A percentile compares a stretch with the other conserved stretches of the same genome.
Conservation (phyloP, 2,888 invertebrate species). For the Hemistola chrysoprasaria region DNA sequence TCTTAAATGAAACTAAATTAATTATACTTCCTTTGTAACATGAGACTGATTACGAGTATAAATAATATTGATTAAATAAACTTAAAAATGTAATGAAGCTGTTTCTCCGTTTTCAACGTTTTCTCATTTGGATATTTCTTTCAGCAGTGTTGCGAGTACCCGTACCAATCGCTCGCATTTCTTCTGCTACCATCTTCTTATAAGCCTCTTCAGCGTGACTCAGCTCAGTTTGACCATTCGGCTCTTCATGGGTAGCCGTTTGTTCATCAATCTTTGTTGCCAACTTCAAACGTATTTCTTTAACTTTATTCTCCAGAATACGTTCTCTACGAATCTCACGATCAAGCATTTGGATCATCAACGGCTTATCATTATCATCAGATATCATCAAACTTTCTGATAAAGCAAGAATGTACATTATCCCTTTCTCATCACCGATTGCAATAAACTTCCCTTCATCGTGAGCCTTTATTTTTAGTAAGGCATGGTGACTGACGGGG, state of each 20-base stretch:
- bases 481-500: conserved; percentile 75
- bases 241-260: conserved; percentile 23
- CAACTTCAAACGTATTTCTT: conserved; percentile 87
- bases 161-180: too few relatives aligned
- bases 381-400: conserved; percentile 85
- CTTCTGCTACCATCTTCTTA: too few relatives aligned
- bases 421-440: conserved; percentile 85
- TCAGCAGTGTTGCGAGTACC: too few relatives aligned
- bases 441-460: conserved; percentile 83
- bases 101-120: too few relatives aligned
- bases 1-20: too few relatives aligned
- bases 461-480: conserved; percentile 84
- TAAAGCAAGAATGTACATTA: conserved; percentile 83
- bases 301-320: conserved; percentile 91
- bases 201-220: conserved; percentile 48
- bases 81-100: too few relatives aligned
- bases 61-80: too few relatives aligned
- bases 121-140: too few relatives aligned
- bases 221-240: conserved; percentile 38
- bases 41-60: too few relatives aligned
- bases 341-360: conserved; percentile 88
- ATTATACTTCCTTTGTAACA: too few relatives aligned
- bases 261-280: conserved; percentile 57
- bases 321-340: conserved; percentile 92
- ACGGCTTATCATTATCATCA: conserved; percentile 85